Evolutionary conservation across 2,113 vertebrate genomes (phyloP).

Genomic region (Gallinago undulata): DNA sequence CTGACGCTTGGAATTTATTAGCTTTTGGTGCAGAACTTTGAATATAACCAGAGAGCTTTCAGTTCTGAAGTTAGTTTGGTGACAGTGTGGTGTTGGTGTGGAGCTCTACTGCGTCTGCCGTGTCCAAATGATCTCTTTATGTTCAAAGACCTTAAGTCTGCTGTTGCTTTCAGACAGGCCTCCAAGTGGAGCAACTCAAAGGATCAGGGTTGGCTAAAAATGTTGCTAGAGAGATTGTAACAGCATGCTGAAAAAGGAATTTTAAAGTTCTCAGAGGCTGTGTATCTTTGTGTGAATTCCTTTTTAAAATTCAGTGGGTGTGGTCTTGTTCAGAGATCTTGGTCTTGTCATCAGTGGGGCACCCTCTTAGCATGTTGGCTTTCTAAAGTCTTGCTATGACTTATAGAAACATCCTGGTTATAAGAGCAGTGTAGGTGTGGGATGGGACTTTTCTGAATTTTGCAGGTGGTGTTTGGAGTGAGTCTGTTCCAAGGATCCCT

Average conservation of each 20-base stretch:
- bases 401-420: neutral
- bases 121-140: neutral
- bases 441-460: neutral
- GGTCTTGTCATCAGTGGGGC: neutral
- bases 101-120: accelerated
- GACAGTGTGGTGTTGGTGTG: neutral
- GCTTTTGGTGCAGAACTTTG: neutral
- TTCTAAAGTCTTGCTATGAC: neutral
- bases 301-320: neutral
- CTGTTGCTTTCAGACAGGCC: neutral
- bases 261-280: neutral
- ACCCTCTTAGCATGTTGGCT: neutral
- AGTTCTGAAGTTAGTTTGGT: neutral
- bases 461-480: accelerated
- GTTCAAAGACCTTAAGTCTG: neutral
- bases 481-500: neutral
- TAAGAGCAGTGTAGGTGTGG: neutral
- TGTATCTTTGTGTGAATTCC: neutral
- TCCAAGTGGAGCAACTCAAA: neutral
- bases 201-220: neutral
- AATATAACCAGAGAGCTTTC: neutral
- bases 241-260: neutral
- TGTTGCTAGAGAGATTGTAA: neutral
- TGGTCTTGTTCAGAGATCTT: neutral
- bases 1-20: neutral